phyloP scores from a whole-genome alignment of 2,888 invertebrate genomes.

The Cataglyphis altisquamis region DNA sequence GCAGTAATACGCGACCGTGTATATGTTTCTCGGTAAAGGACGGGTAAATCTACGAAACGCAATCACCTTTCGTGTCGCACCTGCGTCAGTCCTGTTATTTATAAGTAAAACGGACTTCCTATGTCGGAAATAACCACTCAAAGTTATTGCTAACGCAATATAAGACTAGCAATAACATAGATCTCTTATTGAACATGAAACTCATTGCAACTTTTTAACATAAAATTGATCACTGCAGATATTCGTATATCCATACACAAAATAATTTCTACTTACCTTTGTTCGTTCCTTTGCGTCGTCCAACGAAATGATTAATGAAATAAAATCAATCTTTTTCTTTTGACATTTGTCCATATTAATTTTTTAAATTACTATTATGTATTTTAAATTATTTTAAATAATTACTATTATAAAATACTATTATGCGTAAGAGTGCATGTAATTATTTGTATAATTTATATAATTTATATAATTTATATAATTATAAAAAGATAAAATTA shows the following conservation, averaged over 20 bases:
- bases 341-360: background rate
- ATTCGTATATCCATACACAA: background rate
- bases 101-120: conserved; percentile 46
- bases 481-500: background rate
- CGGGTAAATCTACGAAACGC: conserved; percentile 8
- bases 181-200: conserved; percentile 24
- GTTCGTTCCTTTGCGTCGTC: background rate
- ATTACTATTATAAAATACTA: too few species aligned
- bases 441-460: background rate
- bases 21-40: conserved; percentile 34
- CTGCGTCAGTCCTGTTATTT: conserved; percentile 45
- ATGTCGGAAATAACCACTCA: conserved; percentile 41
- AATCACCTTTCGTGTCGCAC: conserved; percentile 44
- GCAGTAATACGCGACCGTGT: background rate
- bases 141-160: conserved; percentile 22
- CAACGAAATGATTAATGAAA: background rate
- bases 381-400: too few species aligned
- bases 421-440: background rate
- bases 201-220: background rate
- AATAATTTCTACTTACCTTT: background rate
- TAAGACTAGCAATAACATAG: background rate
- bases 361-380: conserved; percentile 5
- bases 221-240: background rate
- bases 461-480: background rate
- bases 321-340: background rate